Percentiles rank a stretch among this genome's conserved stretches.
These are phyloP conservation scores for Leptinotarsa lineolata DNA, from an alignment of 1,140 invertebrate genomes.

Conservation along the genomic window DNA sequence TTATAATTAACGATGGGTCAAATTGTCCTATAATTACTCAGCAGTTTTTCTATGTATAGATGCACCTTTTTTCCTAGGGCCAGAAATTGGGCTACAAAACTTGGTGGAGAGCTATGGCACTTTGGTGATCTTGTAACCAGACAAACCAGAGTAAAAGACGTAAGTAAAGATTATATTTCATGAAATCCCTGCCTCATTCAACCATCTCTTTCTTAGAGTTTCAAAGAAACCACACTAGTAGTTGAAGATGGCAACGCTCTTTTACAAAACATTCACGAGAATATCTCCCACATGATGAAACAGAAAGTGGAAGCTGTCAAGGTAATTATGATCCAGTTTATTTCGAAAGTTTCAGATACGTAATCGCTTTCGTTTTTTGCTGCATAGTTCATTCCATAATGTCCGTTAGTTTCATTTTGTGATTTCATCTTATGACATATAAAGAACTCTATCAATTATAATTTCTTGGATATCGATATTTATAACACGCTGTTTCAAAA, in stretches of 20 bases:
- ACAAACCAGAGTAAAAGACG: conserved; percentile 49
- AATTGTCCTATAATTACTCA: background rate
- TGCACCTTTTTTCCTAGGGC: conserved; percentile 43
- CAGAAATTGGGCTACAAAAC: conserved; percentile 52
- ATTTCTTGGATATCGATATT: too few species aligned
- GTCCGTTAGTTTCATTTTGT: too few species aligned
- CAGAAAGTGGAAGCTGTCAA: conserved; percentile 82
- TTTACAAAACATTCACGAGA: conserved; percentile 75
- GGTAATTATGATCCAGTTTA: conserved; percentile 55
- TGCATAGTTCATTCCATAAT: too few species aligned
- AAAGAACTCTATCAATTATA: too few species aligned
- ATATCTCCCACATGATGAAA: conserved; percentile 82
- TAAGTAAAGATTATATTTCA: conserved; percentile 32
- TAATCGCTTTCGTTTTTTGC: too few species aligned
- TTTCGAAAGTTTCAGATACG: background rate
- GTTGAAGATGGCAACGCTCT: conserved; percentile 71
- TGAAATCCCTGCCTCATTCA: background rate
- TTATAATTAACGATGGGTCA: background rate
- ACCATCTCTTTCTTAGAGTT: conserved; percentile 63
- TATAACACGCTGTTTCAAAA: too few species aligned
- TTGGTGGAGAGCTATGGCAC: conserved; percentile 52
- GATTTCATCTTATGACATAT: too few species aligned
- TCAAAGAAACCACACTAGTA: conserved; percentile 72
- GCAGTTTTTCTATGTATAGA: background rate
- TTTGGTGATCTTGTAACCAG: conserved; percentile 53